Conservation (phyloP, 2,113 vertebrate species). For the Strigops habroptila region DNA sequence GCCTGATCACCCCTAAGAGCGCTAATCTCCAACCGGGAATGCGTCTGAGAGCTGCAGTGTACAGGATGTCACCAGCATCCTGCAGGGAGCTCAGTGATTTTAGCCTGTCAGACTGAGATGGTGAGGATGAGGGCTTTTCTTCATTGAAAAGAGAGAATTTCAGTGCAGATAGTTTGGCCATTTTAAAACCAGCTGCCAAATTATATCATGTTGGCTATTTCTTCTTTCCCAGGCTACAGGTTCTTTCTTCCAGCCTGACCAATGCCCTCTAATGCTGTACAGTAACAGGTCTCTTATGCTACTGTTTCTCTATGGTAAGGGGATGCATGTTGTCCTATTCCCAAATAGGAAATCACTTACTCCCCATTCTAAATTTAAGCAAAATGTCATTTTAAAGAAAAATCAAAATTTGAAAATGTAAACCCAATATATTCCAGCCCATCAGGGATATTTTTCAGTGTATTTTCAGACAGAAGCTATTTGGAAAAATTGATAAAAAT, state of each 20-base stretch:
- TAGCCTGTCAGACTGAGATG: background rate
- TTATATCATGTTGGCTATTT: background rate
- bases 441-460: background rate
- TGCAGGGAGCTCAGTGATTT: background rate
- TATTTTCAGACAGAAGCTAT: background rate
- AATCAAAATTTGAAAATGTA: background rate
- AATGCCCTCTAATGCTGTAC: background rate
- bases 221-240: background rate
- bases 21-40: background rate
- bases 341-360: background rate
- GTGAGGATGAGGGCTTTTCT: background rate
- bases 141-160: background rate
- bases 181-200: background rate
- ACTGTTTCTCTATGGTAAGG: background rate
- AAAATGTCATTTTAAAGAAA: background rate
- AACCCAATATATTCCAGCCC: background rate
- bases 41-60: accelerated
- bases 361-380: background rate
- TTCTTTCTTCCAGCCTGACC: background rate
- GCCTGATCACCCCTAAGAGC: accelerated
- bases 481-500: slow-evolving; percentile 24
- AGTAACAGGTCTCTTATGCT: background rate
- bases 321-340: background rate
- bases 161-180: background rate
- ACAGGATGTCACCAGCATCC: background rate